Conservation (phyloP, 2,888 invertebrate genomes). For the Tuberolachnus salignus region DNA sequence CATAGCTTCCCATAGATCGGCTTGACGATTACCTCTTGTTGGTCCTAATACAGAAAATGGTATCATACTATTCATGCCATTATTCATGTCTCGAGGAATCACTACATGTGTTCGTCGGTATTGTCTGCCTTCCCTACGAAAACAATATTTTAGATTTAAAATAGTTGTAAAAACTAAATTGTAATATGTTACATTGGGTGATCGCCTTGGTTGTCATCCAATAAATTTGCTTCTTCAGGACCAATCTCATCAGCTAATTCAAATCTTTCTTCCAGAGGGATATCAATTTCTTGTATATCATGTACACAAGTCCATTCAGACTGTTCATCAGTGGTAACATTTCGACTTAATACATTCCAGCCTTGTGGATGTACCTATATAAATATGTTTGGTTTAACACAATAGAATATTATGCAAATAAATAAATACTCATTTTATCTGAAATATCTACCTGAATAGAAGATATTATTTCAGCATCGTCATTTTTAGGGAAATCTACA, state of each 20-base stretch:
- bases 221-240: slow-evolving; percentile 40
- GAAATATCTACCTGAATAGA: slow-evolving; percentile 78
- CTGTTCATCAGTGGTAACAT: slow-evolving; percentile 82
- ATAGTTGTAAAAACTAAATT: background rate
- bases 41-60: slow-evolving; percentile 55
- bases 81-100: slow-evolving; percentile 45
- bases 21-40: slow-evolving; percentile 63
- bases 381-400: slow-evolving; percentile 29
- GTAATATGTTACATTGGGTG: slow-evolving; percentile 35
- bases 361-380: slow-evolving; percentile 85
- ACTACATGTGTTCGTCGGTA: slow-evolving; percentile 43
- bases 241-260: slow-evolving; percentile 4
- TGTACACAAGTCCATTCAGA: slow-evolving; percentile 96
- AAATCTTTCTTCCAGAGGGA: slow-evolving; percentile 1
- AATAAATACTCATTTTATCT: background rate
- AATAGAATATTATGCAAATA: background rate
- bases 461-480: slow-evolving; percentile 89
- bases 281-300: slow-evolving; percentile 77
- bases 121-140: slow-evolving; percentile 25
- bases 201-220: slow-evolving; percentile 28
- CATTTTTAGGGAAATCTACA: slow-evolving; percentile 83
- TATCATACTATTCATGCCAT: slow-evolving; percentile 43
- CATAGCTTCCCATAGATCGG: slow-evolving; percentile 73
- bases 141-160: background rate
- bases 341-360: slow-evolving; percentile 86